Evolutionary conservation across 2,888 invertebrate genomes (phyloP), one percentile per base, ranked within the genome.

Genomic region (Gisinianus flammeolus): DNA sequence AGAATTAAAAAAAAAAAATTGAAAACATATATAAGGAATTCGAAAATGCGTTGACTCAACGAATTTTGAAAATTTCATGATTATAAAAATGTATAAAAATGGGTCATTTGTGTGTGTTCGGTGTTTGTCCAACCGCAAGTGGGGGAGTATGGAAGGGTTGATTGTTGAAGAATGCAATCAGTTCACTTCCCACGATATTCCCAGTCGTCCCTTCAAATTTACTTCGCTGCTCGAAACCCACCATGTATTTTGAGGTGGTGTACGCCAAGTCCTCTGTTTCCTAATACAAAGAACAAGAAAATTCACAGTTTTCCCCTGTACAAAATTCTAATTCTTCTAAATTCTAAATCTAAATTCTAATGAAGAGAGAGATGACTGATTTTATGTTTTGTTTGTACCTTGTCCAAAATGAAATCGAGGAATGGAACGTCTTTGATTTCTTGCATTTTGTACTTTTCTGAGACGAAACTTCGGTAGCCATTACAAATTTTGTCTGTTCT

Each of bases 61-160:
- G 35, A 35, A 35, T 35, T 35, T 35, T 35, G 35, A 35, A 35
- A 35, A 35, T 12, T 35, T 12, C 5, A 35, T 8, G 35, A 35
- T 35, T 35, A n/a, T n/a, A 35, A 35, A 35, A 35, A 8, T 35
- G 5, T 35, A 35, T 12, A n/a, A n/a, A n/a, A n/a, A n/a, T n/a
- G n/a, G n/a, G n/a, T n/a, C n/a, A n/a, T n/a, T n/a, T n/a, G n/a
- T n/a, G n/a, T n/a, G n/a, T n/a, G n/a, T n/a, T n/a, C n/a, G n/a
- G n/a, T n/a, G n/a, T n/a, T n/a, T n/a, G n/a, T n/a, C n/a, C n/a
- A n/a, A n/a, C n/a, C n/a, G n/a, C n/a, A 0, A 91, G 88, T 0
- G 92, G 92, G 0, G 92, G 90, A 70, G 92, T 90, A 86, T 95
- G 94, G 85, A 90, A 91, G 0, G 93, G 92, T 85, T 93, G 92